Evolutionary conservation across 2,797 vertebrate genomes (phyloP), one percentile per base, ranked within the genome.

Genomic region (Chiloscyllium punctatum): DNA sequence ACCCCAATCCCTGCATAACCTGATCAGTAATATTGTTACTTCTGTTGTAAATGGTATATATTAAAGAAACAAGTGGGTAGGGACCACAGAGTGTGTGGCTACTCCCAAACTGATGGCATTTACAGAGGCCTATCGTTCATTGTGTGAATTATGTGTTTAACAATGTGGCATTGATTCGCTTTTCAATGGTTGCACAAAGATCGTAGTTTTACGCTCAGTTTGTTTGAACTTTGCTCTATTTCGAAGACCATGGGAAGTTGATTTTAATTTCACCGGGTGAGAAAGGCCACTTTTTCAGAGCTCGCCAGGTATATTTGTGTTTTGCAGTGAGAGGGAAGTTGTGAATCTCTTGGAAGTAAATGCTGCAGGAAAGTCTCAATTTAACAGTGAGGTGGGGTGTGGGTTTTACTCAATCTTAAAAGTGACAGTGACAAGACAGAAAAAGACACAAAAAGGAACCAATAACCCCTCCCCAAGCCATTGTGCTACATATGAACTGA

Each of bases 1-100:
- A 71, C 9, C n/a, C 69, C 42, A 27, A 30, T 0, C 5, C 94
- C 33, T 3, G 88, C 96, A 82, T 94, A 94, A 95, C 96, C 95
- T 96, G 6, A 96, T 74, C 96, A 30, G 87, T 95, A 96, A 96
- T 42, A 66, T 42, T 42, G 92, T 95, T 95, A 57, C 96, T 94
- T 95, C 96, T 53, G 96, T 90, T 96, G 96, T 96, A 96, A 96
- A 96, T 96, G 96, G 96, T 97, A 96, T 96, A 96, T 96, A 97
- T 96, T 95, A 96, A 96, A 88, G 96, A 95, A 96, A 87, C 94
- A 9, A 95, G 30, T 27, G 53, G 42, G 62, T 90, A 23, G 1
- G 23, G 37, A 66, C n/a, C n/a, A 62, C n/a, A n/a, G n/a, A 23
- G n/a, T 23, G 69, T 68, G 72, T 82, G 66, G 79, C 42, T 23